A percentile compares a stretch with the other conserved stretches of the same genome.
phyloP scores from a whole-genome alignment of 2,113 vertebrate genomes.

The Ailuropoda melanoleuca region DNA sequence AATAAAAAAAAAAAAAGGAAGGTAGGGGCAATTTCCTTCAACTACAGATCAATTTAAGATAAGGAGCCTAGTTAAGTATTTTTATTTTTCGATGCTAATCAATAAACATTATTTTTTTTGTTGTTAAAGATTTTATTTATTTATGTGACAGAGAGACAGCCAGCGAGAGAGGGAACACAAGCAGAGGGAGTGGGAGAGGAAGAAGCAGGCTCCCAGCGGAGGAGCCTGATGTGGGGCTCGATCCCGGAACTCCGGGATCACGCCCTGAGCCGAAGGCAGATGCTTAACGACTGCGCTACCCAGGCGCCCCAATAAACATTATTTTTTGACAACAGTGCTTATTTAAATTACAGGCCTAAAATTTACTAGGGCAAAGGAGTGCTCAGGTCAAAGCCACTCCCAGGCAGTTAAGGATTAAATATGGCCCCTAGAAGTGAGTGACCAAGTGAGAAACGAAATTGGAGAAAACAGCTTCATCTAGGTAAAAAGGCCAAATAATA shows the following conservation, averaged over 20 bases:
- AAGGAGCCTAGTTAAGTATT: constrained; percentile 14
- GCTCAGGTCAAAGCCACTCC: not conserved
- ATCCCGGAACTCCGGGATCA: too few species aligned
- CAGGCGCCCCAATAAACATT: too few species aligned
- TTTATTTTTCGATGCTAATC: constrained; percentile 23
- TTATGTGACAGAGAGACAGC: too few species aligned
- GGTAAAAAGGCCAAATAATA: not conserved
- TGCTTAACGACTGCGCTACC: too few species aligned
- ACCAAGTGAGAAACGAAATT: not conserved
- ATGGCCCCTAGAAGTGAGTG: not conserved
- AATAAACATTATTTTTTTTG: constrained; percentile 35
- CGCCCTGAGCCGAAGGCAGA: too few species aligned
- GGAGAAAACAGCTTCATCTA: not conserved
- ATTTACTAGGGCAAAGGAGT: not conserved
- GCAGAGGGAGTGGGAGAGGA: too few species aligned
- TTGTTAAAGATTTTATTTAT: too few species aligned
- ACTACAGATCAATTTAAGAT: constrained; percentile 31
- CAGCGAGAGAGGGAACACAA: too few species aligned
- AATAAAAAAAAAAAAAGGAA: not conserved
- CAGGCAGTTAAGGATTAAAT: not conserved
- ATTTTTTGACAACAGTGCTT: not conserved
- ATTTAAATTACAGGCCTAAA: constrained; percentile 40
- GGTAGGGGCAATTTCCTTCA: not conserved
- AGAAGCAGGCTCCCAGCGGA: too few species aligned
- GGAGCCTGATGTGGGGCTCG: too few species aligned